Percentiles rank a stretch among this genome's conserved stretches.
phyloP scores from a whole-genome alignment of 2,797 vertebrate species.

The Hafferia zeledoni region DNA sequence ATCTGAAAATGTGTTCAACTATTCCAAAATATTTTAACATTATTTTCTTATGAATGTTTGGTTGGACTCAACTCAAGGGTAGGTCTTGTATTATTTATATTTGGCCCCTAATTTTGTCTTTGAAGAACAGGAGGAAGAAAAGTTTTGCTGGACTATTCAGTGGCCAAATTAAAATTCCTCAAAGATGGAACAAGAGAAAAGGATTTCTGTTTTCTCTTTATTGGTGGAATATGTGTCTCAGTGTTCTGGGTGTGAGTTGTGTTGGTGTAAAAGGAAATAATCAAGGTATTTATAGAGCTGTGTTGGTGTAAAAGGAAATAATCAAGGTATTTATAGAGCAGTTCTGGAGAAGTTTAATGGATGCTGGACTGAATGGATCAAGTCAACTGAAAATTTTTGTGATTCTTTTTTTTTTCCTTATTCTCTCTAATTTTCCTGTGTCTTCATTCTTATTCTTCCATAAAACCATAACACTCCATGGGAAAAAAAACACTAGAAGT shows the following conservation, averaged over 20 bases:
- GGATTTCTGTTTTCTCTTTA: neutral
- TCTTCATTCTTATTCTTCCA: neutral
- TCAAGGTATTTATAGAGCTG: neutral
- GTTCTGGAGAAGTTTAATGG: neutral
- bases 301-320: no score
- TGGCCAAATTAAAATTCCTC: neutral
- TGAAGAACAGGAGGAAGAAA: neutral
- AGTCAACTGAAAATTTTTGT: rapidly evolving
- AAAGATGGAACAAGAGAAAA: neutral
- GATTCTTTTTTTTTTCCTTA: neutral
- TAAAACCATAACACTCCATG: rapidly evolving
- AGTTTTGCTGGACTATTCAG: neutral
- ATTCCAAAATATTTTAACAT: neutral
- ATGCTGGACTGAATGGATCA: neutral
- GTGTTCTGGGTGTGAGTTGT: neutral
- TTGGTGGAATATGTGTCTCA: neutral
- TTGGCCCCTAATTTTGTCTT: neutral
- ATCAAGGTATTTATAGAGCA: neutral
- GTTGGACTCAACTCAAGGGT: neutral
- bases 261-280: neutral
- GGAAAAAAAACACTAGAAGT: neutral
- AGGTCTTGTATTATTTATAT: neutral
- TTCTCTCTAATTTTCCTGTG: neutral
- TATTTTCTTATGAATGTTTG: neutral
- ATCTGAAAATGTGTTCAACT: neutral